Base-by-base conservation (phyloP, 1,140 invertebrate species). In the Drosophila punjabiensis region DNA sequence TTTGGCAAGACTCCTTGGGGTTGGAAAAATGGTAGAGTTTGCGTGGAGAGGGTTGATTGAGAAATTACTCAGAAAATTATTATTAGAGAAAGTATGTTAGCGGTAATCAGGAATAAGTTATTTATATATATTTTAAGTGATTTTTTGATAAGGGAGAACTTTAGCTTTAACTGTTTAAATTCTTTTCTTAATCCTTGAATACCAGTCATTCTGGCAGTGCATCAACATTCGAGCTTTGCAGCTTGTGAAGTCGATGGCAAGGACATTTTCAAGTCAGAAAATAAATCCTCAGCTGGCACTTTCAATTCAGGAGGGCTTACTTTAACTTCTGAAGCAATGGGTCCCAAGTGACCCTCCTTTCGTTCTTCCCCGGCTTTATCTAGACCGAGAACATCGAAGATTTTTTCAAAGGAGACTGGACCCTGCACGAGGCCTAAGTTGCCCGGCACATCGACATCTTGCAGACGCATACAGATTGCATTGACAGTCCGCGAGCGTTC, bases 401-500 rank as follows among this genome's bases (percentile, higher is more conserved):
- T 37, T 8, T 71, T 50, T 0, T 58, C 33, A 20, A 69, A 71
- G 5, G 32, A 35, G 3, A 53, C 39, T 4, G 39, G 14, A 4
- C n/a, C 32, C 39, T 30, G 1, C 2, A 56, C 6, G 0, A 47
- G 0, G 0, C 64, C 68, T 3, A 16, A 5, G 9, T n/a, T 18
- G 0, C 5, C 50, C 6, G 68, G 65, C 4, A 71, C 39, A 3
- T 48, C 24, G 1, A 69, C 8, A 35, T 13, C 65, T 3, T 53
- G 16, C 4, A 71, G 33, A 9, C 65, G 65, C 68, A 58, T 69
- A 33, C 50, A 58, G 18, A 71, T 69, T 6, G 39, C 33, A 18
- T 71, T 35, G 13, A 69, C 5, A 30, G 20, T 30, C 13, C 24
- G 30, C 50, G n/a, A 37, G 8, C n/a, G 33, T 2, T 65, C 8